phyloP scores from a whole-genome alignment of 2,888 invertebrate genomes.

The Sipha maydis region DNA sequence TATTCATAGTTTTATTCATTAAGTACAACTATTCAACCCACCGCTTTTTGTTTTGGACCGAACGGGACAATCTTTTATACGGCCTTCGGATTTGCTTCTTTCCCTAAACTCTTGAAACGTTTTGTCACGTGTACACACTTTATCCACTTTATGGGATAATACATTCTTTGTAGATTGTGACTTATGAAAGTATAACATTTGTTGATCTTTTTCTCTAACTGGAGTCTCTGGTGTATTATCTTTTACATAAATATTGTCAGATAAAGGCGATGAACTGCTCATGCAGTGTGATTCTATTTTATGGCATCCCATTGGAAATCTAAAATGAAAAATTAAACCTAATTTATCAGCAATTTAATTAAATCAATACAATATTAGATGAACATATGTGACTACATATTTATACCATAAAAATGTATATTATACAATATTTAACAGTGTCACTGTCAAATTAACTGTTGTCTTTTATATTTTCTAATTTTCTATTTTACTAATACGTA shows the following conservation, averaged over 20 bases:
- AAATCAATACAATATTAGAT: no score
- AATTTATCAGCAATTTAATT: neutral
- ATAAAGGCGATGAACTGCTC: constrained; percentile 49
- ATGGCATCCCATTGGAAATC: constrained; percentile 52
- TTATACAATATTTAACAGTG: no score
- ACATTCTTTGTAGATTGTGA: constrained; percentile 66
- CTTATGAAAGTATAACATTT: constrained; percentile 51
- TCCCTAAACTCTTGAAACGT: constrained; percentile 63
- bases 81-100: constrained; percentile 66
- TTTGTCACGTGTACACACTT: constrained; percentile 63
- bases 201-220: constrained; percentile 59
- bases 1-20: neutral
- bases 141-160: constrained; percentile 68
- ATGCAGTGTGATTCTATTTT: constrained; percentile 59
- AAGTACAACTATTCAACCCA: neutral
- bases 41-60: constrained; percentile 60
- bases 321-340: neutral
- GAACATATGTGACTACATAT: neutral
- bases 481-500: neutral
- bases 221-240: constrained; percentile 50
- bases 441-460: no score
- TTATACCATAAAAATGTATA: neutral
- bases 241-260: constrained; percentile 45
- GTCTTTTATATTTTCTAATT: no score
- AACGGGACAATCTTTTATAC: constrained; percentile 64